Evolutionary conservation across 2,797 vertebrate genomes (phyloP).

Genomic region (Dicrostonyx torquatus): DNA sequence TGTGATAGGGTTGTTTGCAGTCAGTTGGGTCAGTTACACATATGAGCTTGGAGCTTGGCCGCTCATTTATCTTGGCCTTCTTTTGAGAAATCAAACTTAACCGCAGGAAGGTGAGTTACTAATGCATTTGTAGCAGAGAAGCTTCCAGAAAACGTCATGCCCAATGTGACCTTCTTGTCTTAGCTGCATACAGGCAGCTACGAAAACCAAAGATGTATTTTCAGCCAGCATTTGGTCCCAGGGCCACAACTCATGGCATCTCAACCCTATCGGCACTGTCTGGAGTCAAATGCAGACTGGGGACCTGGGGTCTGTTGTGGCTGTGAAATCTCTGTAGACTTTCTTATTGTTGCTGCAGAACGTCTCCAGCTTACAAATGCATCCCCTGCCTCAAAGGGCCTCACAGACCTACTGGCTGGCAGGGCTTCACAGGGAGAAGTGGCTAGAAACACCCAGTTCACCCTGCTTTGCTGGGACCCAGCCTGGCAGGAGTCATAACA

Average conservation of each 20-base stretch:
- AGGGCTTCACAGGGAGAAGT: not conserved
- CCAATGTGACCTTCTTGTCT: not conserved
- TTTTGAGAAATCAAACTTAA: not conserved
- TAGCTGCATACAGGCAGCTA: rapidly evolving
- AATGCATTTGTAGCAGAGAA: not conserved
- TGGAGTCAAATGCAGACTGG: not conserved
- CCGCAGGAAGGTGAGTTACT: not conserved
- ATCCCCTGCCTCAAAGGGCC: not conserved
- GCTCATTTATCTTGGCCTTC: not conserved
- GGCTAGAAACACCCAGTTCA: not conserved
- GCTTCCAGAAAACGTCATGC: not conserved
- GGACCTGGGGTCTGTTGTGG: not conserved
- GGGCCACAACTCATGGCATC: rapidly evolving
- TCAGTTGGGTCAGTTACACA: not conserved
- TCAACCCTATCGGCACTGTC: not conserved
- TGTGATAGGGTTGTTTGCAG: rapidly evolving
- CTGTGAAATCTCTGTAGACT: rapidly evolving
- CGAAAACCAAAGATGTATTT: not conserved
- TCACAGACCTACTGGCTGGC: not conserved
- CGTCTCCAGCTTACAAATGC: rapidly evolving
- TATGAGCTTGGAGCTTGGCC: not conserved
- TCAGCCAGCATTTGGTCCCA: rapidly evolving
- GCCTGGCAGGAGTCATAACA: rapidly evolving
- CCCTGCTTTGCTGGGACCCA: not conserved
- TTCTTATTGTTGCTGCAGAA: not conserved